Base-by-base conservation (phyloP, 2,888 invertebrate genomes). In the Mythimna impura region DNA sequence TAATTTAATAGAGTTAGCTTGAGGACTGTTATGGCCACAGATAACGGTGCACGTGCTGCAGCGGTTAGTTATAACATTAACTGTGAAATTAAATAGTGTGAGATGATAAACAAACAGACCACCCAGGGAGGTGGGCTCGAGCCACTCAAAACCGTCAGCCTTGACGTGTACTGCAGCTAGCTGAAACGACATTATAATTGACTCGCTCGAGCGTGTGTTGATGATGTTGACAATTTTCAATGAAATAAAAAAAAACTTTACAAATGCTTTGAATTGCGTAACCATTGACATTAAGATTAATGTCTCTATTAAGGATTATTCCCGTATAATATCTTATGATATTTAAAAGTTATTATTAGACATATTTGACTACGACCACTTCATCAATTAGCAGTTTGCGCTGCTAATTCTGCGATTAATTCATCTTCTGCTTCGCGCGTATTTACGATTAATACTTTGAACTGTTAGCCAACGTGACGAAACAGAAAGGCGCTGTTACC, bases 401-500 rank as follows among this genome's bases (percentile, higher is more conserved):
- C 12, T 43, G 22, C 30, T 65, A 25, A 58, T 65, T 57, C 47
- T 40, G 25, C 22, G 22, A 43, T 52, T 30, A 30, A 63, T 34
- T 2, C 4, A 67, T 66, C n/a, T 54, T 65, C 25, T 55, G 43
- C 3, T 60, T 9, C 8, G 20, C 2, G 22, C 14, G 55, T 58
- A 36, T 36, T 36, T 36, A 36, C 36, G 36, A 36, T 9, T 36
- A 62, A 73, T 34, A 71, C 25, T 40, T 34, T 22, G 47, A 60
- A 36, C 50, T 75, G 34, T 83, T 71, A 62, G 36, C 22, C 43
- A 62, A 73, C 20, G 34, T 83, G 76, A 77, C 62, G 67, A 71
- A 76, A 80, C 73, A 78, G 77, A 80, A 76, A 83, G 73, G 47
- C 17, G 9, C 36, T 25, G 47, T 61, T 54, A 62, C 66, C 20